Evolutionary conservation across 2,888 invertebrate genomes (phyloP).

Genomic region (Caenorhabditis sinica): DNA sequence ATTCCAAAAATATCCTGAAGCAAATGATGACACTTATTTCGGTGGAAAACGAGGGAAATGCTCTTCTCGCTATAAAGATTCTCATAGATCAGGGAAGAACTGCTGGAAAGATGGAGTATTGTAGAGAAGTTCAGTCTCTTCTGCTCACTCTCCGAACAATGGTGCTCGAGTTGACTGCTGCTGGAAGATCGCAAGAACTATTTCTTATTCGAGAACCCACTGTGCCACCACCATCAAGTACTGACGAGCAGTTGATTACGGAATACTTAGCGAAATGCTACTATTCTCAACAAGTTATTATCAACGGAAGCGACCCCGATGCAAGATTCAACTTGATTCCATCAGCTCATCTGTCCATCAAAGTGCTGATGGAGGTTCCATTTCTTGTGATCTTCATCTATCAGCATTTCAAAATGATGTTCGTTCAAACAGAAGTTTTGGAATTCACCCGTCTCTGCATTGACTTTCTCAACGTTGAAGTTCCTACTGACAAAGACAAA

Average conservation of each 20-base stretch:
- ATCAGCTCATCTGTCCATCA: conserved; percentile 93
- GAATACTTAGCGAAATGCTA: conserved; percentile 59
- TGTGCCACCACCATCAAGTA: not conserved
- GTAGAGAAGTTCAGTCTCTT: conserved; percentile 88
- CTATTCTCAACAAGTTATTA: conserved; percentile 42
- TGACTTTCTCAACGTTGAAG: conserved; percentile 61
- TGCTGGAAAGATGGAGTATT: conserved; percentile 93
- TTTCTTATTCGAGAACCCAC: conserved; percentile 54
- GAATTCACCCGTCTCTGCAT: conserved; percentile 67
- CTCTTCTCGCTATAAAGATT: conserved; percentile 94
- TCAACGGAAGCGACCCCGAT: conserved; percentile 47
- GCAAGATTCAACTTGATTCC: conserved; percentile 93
- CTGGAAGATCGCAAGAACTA: conserved; percentile 54
- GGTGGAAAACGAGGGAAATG: conserved; percentile 98
- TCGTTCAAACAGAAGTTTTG: conserved; percentile 66
- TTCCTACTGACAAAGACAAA: conserved; percentile 45
- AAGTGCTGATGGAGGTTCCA: conserved; percentile 96
- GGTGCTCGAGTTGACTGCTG: conserved; percentile 66
- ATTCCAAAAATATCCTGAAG: conserved; percentile 92
- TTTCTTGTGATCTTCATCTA: conserved; percentile 98
- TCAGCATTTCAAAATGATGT: conserved; percentile 93
- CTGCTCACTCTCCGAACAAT: conserved; percentile 59
- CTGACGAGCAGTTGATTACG: conserved; percentile 55
- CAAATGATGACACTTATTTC: conserved; percentile 92
- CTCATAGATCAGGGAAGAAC: conserved; percentile 96